Evolutionary conservation across 1,140 invertebrate genomes (phyloP).

Genomic region (Steinernema khuongi): DNA sequence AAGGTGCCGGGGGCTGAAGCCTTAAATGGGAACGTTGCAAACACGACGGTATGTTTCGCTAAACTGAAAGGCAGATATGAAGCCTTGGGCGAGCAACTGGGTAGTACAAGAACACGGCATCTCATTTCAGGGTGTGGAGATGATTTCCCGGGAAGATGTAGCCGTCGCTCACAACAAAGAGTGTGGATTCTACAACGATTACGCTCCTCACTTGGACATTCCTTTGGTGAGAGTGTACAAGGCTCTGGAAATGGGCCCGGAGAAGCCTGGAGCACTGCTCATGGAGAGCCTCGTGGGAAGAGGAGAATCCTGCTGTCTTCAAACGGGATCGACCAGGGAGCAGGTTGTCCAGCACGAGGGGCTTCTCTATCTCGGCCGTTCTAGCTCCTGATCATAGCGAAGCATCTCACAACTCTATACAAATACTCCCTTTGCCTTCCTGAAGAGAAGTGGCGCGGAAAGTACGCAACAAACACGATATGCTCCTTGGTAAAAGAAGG

Average conservation of each 20-base stretch:
- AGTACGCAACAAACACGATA: not conserved
- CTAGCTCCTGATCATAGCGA: not conserved
- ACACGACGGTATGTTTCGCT: too few relatives aligned
- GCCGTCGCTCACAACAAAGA: not conserved
- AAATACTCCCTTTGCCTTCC: not conserved
- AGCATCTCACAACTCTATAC: not conserved
- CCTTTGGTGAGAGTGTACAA: not conserved
- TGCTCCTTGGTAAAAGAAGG: not conserved
- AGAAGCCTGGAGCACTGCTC: not conserved
- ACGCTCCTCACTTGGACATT: not conserved
- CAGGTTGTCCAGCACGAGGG: not conserved
- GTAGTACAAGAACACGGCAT: too few relatives aligned
- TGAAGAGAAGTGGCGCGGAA: not conserved
- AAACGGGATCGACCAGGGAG: too few relatives aligned
- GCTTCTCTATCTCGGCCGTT: not conserved
- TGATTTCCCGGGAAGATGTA: not conserved
- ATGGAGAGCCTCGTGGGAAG: not conserved
- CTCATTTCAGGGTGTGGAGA: not conserved
- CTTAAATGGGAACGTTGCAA: too few relatives aligned
- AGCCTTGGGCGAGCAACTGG: too few relatives aligned
- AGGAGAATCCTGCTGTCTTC: not conserved
- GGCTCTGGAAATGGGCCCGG: not conserved
- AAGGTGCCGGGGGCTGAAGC: too few relatives aligned
- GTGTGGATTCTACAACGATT: not conserved
- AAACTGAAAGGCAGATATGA: too few relatives aligned